phyloP scores from a whole-genome alignment of 2,113 vertebrate species.

The Centropus bengalensis region DNA sequence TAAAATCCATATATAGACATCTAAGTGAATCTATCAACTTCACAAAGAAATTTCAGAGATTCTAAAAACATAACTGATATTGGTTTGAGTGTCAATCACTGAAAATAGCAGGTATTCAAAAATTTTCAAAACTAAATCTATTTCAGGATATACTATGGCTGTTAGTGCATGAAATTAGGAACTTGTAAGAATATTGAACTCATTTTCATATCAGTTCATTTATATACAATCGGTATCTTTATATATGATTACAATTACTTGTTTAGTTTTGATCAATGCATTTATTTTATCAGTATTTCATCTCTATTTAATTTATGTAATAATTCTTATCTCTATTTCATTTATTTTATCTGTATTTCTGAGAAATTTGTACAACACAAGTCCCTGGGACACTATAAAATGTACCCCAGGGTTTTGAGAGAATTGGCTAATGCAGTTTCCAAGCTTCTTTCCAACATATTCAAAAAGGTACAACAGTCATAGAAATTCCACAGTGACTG shows the following conservation, averaged over 20 bases:
- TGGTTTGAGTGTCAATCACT: not conserved
- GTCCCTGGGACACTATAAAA: fast-evolving
- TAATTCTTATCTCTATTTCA: not conserved
- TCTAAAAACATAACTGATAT: not conserved
- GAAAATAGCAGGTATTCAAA: not conserved
- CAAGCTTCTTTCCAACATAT: not conserved
- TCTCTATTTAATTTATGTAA: not conserved
- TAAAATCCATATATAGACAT: not conserved
- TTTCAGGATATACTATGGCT: not conserved
- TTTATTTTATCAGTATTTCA: not conserved
- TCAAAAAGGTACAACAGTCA: not conserved
- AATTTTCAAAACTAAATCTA: not conserved
- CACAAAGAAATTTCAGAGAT: not conserved
- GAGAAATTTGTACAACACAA: not conserved
- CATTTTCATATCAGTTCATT: not conserved
- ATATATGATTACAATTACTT: not conserved
- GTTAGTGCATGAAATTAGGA: not conserved
- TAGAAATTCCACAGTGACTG: not conserved
- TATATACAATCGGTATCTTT: not conserved
- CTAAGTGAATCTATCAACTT: not conserved
- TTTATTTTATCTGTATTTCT: not conserved
- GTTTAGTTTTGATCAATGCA: not conserved
- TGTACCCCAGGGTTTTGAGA: not conserved
- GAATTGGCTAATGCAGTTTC: not conserved
- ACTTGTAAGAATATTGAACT: not conserved